Conservation (phyloP, 2,113 vertebrate species). For the Oncorhynchus gorbuscha region DNA sequence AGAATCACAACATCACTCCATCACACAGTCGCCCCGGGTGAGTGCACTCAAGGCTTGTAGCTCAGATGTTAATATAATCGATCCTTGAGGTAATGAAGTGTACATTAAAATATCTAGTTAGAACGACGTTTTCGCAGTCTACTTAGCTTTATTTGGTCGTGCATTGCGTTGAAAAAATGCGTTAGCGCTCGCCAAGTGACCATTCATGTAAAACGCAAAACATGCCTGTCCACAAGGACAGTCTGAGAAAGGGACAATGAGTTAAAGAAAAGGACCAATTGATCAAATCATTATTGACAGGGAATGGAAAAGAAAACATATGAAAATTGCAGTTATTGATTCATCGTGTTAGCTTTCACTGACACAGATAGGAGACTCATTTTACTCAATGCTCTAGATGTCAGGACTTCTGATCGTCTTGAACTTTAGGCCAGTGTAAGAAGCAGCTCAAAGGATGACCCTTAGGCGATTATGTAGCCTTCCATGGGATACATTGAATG, state of each 20-base stretch:
- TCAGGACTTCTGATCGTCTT: background rate
- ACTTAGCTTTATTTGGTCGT: too few relatives aligned
- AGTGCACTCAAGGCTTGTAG: background rate
- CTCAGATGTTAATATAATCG: too few relatives aligned
- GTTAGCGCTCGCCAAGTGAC: too few relatives aligned
- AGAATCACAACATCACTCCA: slow-evolving; percentile 15
- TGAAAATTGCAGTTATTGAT: background rate
- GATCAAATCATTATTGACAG: background rate
- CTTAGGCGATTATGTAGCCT: background rate
- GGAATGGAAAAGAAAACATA: background rate
- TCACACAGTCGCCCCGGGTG: background rate
- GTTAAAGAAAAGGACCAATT: background rate
- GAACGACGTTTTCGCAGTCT: too few relatives aligned
- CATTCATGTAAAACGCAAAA: too few relatives aligned
- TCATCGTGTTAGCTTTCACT: background rate
- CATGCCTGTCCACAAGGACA: too few relatives aligned
- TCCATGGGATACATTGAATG: background rate
- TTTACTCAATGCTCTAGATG: too few relatives aligned
- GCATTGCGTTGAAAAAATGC: too few relatives aligned
- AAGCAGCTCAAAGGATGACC: too few relatives aligned
- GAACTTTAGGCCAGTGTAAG: background rate
- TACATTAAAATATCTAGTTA: too few relatives aligned
- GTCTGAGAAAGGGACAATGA: background rate
- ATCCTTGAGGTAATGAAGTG: too few relatives aligned
- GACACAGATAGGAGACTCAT: background rate